A percentile compares a stretch with the other conserved stretches of the same genome.
These are phyloP conservation scores for Phyllostomus discolor DNA, from an alignment of 2,113 vertebrate genomes.

Conservation along the genomic window DNA sequence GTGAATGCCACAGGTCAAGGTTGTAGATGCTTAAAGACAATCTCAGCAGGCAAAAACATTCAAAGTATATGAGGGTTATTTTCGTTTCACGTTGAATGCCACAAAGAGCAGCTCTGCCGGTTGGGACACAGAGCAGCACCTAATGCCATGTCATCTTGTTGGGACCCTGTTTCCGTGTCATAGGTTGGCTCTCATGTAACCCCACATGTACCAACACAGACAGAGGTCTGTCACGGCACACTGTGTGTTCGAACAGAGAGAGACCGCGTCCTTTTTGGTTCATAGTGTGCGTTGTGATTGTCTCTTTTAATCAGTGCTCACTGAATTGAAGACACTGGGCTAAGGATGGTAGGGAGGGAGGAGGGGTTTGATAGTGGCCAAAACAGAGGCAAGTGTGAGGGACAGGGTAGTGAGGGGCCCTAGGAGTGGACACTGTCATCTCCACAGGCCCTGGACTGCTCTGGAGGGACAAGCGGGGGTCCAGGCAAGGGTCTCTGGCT, in stretches of 20 bases:
- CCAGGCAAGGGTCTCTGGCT: background rate
- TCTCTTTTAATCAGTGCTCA: slow-evolving; percentile 13
- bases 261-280: background rate
- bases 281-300: background rate
- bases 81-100: background rate
- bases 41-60: background rate
- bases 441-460: background rate
- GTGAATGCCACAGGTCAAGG: background rate
- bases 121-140: background rate
- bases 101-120: no score
- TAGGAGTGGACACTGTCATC: accelerated
- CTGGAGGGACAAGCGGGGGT: accelerated
- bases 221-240: background rate
- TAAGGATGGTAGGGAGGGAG: background rate
- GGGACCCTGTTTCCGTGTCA: background rate
- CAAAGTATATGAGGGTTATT: background rate
- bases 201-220: accelerated
- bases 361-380: background rate
- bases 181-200: background rate
- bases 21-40: background rate
- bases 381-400: background rate
- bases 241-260: background rate
- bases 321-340: background rate
- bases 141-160: background rate
- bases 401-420: background rate